Percentiles rank a stretch among this genome's conserved stretches.
Evolutionary conservation across 2,888 invertebrate species (phyloP).

Genomic region (Chrysomela aeneicollis): DNA sequence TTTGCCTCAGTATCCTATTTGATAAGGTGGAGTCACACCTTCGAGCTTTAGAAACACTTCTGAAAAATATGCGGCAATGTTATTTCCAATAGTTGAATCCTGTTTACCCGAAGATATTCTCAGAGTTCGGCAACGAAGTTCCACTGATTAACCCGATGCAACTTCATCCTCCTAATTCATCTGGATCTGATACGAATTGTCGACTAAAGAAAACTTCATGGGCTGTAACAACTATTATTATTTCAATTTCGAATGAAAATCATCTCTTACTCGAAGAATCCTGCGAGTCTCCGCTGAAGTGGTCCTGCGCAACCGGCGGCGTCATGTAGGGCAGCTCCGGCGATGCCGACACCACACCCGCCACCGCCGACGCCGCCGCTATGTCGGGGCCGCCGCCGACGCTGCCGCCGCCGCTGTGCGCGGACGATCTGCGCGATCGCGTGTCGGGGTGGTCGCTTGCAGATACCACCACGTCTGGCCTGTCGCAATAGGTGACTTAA

Average conservation of each 20-base stretch:
- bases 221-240: no score
- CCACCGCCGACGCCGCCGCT: slow-evolving; percentile 87
- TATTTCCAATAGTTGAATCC: slow-evolving; percentile 23
- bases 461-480: slow-evolving; percentile 41
- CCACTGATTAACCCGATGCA: no score
- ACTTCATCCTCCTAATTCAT: no score
- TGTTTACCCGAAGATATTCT: slow-evolving; percentile 10
- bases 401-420: slow-evolving; percentile 73
- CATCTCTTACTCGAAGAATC: slow-evolving; percentile 86
- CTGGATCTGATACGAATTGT: no score
- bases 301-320: slow-evolving; percentile 70
- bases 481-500: slow-evolving; percentile 8
- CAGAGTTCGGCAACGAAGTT: no score
- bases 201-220: no score
- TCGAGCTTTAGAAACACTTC: slow-evolving; percentile 9
- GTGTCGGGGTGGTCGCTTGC: slow-evolving; percentile 60
- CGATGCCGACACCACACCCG: slow-evolving; percentile 85
- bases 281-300: slow-evolving; percentile 91
- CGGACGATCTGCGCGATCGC: slow-evolving; percentile 63
- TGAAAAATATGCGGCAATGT: slow-evolving; percentile 24
- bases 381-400: slow-evolving; percentile 69
- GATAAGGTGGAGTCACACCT: slow-evolving; percentile 20
- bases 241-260: no score
- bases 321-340: slow-evolving; percentile 91
- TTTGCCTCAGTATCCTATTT: slow-evolving; percentile 12